phyloP scores from a whole-genome alignment of 2,888 invertebrate species.

The Toxonevra muliebris region DNA sequence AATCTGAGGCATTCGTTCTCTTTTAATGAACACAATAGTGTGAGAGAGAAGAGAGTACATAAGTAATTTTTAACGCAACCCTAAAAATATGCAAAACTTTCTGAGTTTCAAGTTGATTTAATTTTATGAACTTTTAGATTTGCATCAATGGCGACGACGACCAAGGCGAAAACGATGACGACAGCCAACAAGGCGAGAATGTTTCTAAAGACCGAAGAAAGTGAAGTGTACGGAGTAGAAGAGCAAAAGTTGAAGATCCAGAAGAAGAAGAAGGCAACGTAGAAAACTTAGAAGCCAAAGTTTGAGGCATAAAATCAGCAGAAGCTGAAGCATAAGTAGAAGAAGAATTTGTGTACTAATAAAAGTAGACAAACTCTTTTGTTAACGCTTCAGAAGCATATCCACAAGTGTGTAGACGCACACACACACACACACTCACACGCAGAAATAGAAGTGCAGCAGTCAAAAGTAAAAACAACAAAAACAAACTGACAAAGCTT shows the following conservation, averaged over 20 bases:
- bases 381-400: not conserved
- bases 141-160: slow-evolving; percentile 27
- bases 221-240: not conserved
- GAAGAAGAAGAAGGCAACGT: not conserved
- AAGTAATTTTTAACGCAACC: slow-evolving; percentile 26
- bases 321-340: no score
- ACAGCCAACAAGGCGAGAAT: not conserved
- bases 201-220: not conserved
- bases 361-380: no score
- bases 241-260: not conserved
- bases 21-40: not conserved
- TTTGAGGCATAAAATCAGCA: no score
- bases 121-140: slow-evolving; percentile 36
- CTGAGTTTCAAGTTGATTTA: slow-evolving; percentile 36
- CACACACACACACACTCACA: not conserved
- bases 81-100: slow-evolving; percentile 36
- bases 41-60: not conserved
- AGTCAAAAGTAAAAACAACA: not conserved
- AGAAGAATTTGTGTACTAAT: no score
- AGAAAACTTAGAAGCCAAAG: no score
- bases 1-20: no score
- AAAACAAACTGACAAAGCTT: no score
- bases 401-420: not conserved
- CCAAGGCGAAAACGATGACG: slow-evolving; percentile 6
- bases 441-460: not conserved